Conservation (phyloP, 2,888 invertebrate genomes). For the Mythimna vitellina region DNA sequence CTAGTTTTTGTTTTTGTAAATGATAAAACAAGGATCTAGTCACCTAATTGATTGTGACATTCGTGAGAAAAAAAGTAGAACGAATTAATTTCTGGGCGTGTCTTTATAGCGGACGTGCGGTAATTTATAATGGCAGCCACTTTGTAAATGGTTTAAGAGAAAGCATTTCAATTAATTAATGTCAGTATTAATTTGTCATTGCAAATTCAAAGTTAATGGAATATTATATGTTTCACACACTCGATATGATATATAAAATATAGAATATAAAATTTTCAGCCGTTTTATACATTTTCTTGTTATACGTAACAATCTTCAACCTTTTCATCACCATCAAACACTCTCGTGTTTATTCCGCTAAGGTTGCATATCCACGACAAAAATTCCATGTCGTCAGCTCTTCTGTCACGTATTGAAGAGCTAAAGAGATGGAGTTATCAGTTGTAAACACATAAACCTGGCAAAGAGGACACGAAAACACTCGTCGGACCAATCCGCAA, state of each 20-base stretch:
- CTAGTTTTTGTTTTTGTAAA: not conserved
- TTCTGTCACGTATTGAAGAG: no score
- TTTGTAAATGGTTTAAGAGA: slow-evolving; percentile 18
- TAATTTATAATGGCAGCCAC: slow-evolving; percentile 27
- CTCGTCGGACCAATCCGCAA: no score
- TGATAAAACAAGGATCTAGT: not conserved
- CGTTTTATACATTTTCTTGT: not conserved
- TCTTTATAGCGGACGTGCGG: slow-evolving; percentile 7
- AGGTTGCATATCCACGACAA: no score
- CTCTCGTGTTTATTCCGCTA: no score
- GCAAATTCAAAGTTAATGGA: slow-evolving; percentile 13
- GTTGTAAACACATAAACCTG: no score
- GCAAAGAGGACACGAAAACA: no score
- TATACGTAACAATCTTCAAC: no score
- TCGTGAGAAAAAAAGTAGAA: slow-evolving; percentile 29
- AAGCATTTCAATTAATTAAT: slow-evolving; percentile 34
- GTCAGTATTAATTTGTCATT: slow-evolving; percentile 26
- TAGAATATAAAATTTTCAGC: not conserved
- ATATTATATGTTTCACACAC: not conserved
- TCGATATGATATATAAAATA: no score
- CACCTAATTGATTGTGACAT: slow-evolving; percentile 3
- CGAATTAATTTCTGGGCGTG: slow-evolving; percentile 14
- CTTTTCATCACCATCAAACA: no score
- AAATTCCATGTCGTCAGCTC: no score
- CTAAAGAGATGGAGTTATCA: no score